Evolutionary conservation across 1,140 invertebrate species (phyloP), one percentile per base, ranked within the genome.

Genomic region (Hormaphis cornu): DNA sequence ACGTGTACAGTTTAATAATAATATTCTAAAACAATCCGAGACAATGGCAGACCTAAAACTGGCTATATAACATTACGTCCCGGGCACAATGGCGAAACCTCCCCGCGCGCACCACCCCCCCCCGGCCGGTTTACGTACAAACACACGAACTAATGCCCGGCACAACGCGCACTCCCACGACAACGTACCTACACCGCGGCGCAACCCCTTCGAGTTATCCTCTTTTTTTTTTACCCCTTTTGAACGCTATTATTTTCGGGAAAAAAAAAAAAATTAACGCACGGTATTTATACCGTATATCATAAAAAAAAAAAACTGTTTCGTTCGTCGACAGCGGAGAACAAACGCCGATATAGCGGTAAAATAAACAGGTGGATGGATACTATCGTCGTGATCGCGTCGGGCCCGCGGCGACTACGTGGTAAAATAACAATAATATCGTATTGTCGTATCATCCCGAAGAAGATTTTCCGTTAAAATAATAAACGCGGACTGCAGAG

Each of bases 11-110:
- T 66, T 63, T 63, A 63, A 66, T n/a, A n/a, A n/a, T n/a, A n/a
- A n/a, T n/a, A n/a, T 66, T 66, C 61, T 66, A 66, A 66, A 66
- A 66, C 61, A 66, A 66, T 66, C 61, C 61, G 61, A 66, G 61
- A 66, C 61, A 66, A 66, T 66, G 61, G 61, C 61, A 66, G 61
- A 66, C 61, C 61, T 66, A 66, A 66, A 66, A 66, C 61, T 66
- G 61, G 61, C 61, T 66, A 66, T 66, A 66, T 66, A n/a, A n/a
- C n/a, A n/a, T n/a, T n/a, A n/a, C n/a, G 61, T 48, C 50, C 61
- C 50, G 33, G 59, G 61, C 61, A 66, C 61, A 66, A 66, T 66
- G 20, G 44, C 18, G n/a, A n/a, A n/a, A n/a, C 61, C 44, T 66
- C 42, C 42, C 42, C 40, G 33, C 33, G 42, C 61, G n/a, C 22